These are phyloP conservation scores for Holacanthella duospinosa DNA, from an alignment of 2,888 invertebrate genomes.

Conservation along the genomic window DNA sequence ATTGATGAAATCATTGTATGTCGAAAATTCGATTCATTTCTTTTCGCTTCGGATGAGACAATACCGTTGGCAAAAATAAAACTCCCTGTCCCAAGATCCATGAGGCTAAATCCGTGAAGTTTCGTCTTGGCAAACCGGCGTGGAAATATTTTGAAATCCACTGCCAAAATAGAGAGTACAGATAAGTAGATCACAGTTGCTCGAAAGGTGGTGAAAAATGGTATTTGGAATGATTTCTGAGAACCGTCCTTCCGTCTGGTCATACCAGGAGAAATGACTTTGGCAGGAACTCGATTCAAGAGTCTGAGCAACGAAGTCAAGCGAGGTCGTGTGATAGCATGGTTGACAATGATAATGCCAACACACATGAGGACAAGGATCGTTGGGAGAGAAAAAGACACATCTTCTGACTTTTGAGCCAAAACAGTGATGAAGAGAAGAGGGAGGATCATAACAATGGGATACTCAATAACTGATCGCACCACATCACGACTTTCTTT, in stretches of 20 bases:
- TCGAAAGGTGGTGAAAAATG: conserved; percentile 55
- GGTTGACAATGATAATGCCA: conserved; percentile 28
- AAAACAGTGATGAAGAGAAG: conserved; percentile 24
- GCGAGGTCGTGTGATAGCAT: conserved; percentile 24
- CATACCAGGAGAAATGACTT: conserved; percentile 4
- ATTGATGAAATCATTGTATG: conserved; percentile 41
- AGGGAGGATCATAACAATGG: conserved; percentile 20
- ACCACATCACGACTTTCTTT: conserved; percentile 10
- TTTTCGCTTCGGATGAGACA: conserved; percentile 51
- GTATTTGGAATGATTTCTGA: conserved; percentile 13
- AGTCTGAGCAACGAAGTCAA: conserved; percentile 21
- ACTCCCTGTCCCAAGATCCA: conserved; percentile 91
- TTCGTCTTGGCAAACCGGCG: conserved; percentile 77
- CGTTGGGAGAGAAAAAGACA: conserved; percentile 6
- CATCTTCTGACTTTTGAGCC: neutral
- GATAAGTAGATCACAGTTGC: conserved; percentile 63
- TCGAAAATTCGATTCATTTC: conserved; percentile 39
- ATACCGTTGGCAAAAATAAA: conserved; percentile 73
- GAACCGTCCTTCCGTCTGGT: neutral
- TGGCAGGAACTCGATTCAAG: conserved; percentile 21
- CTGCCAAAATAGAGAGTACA: conserved; percentile 74
- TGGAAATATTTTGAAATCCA: conserved; percentile 84
- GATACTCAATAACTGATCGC: conserved; percentile 28
- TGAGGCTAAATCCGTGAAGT: conserved; percentile 70
- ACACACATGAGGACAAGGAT: conserved; percentile 11